These are phyloP conservation scores for Eurypyga helias DNA, from an alignment of 2,113 vertebrate species.

Conservation along the genomic window DNA sequence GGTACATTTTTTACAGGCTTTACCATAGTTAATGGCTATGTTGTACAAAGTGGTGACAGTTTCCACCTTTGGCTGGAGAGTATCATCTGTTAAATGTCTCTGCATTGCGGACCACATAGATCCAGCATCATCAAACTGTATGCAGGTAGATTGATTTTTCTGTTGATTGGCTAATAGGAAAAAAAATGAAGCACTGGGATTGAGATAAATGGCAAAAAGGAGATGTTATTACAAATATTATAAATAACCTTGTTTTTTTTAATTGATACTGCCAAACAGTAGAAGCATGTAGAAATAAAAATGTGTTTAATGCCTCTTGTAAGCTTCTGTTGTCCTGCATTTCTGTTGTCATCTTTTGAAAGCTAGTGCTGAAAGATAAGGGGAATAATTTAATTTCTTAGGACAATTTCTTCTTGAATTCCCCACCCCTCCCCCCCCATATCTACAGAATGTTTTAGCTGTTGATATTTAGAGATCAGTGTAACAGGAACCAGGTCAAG, in stretches of 20 bases:
- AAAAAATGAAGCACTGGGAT: not conserved
- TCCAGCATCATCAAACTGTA: not conserved
- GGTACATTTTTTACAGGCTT: not conserved
- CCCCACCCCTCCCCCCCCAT: rapidly evolving
- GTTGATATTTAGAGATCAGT: not conserved
- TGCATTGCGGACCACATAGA: rapidly evolving
- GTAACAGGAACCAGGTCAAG: not conserved
- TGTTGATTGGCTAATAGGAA: not conserved
- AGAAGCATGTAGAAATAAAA: not conserved
- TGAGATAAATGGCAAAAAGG: not conserved
- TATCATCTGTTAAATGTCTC: not conserved
- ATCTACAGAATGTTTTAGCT: not conserved
- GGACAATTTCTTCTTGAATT: not conserved
- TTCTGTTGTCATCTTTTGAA: not conserved
- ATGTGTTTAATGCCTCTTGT: not conserved
- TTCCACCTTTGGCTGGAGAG: not conserved
- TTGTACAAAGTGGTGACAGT: not conserved
- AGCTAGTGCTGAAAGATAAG: not conserved
- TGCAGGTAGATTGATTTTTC: not conserved
- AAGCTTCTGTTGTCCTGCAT: not conserved
- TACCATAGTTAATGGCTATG: not conserved
- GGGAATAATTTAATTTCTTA: not conserved
- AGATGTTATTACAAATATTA: not conserved
- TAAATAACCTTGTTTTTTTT: not conserved
- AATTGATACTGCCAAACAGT: not conserved